Evolutionary conservation across 2,888 invertebrate species (phyloP).

Genomic region (Hydrotaea cyrtoneurina): DNA sequence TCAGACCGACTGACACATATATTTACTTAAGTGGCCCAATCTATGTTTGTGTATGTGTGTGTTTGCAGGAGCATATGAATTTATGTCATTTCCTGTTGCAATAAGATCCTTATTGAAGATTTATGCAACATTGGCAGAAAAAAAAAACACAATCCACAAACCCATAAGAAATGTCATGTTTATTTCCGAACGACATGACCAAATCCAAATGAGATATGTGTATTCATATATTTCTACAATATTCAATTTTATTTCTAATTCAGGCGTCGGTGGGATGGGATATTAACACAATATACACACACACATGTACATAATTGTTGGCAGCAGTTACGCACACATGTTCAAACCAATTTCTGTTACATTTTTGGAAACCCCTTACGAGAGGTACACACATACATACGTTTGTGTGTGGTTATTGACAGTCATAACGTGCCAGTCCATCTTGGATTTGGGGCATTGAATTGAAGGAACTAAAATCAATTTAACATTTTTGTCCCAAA

Average conservation of each 20-base stretch:
- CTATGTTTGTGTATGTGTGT: too few relatives aligned
- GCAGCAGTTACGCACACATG: background rate
- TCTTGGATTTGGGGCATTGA: background rate
- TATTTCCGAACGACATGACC: slow-evolving; percentile 4
- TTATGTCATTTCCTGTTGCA: background rate
- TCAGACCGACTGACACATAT: background rate
- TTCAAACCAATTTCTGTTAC: background rate
- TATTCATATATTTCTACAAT: slow-evolving; percentile 16
- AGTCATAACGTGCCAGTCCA: too few relatives aligned
- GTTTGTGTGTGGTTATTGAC: too few relatives aligned
- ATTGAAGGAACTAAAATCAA: background rate
- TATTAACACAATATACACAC: slow-evolving; percentile 20
- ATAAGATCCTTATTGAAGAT: background rate
- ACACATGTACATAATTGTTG: slow-evolving; percentile 2
- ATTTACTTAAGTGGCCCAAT: background rate
- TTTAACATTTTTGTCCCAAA: slow-evolving; percentile 9
- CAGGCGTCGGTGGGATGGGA: background rate
- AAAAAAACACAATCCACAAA: too few relatives aligned
- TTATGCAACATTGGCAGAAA: slow-evolving; percentile 25
- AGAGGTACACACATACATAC: too few relatives aligned
- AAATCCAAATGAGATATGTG: background rate
- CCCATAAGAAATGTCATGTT: slow-evolving; percentile 31
- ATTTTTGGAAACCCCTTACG: background rate
- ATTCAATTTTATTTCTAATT: background rate
- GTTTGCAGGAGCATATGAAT: background rate